Evolutionary conservation across 2,888 invertebrate genomes (phyloP), one percentile per base, ranked within the genome.

Genomic region (Ariolimax columbianus): DNA sequence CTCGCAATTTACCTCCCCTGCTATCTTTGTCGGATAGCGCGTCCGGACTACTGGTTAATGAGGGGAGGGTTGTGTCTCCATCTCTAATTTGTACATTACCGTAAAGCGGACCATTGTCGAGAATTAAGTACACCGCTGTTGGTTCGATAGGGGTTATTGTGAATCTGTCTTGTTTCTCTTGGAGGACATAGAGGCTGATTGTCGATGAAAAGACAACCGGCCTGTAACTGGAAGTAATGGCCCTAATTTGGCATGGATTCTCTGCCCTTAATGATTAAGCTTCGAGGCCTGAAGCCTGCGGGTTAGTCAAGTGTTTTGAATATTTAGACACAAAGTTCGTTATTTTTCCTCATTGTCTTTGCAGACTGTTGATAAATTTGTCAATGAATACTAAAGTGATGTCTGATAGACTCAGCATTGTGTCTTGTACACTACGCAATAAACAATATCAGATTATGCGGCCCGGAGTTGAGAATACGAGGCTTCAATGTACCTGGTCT

Each of bases 11-110:
- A 66, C 63, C 63, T 79, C 79, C 63, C 79, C 43, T 66, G 79
- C 79, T 79, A 79, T 79, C 79, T 79, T 79, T 79, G 79, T 79
- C 79, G 79, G 79, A 63, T 63, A 66, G 55, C 79, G 79, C 66
- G 79, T 79, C 66, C 66, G 36, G 79, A 59, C 17, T 14, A 26
- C 33, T 30, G 63, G 59, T 43, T 79, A 66, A 66, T 63, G 66
- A 66, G 66, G 79, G 79, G 66, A 43, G 40, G 66, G 66, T 26
- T 66, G 63, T 30, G 66, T 79, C 66, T 38, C 38, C n/a, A 26
- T 77, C 77, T 77, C 59, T 77, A 51, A 77, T 77, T 77, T 77
- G 77, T 77, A 77, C 77, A 77, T 77, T 77, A 55, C 40, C 77
- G 77, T 77, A 77, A 77, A 77, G 55, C 77, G 51, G 77, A 59